Base-by-base conservation (phyloP, 1,140 invertebrate genomes). In the Drosophila willistoni region DNA sequence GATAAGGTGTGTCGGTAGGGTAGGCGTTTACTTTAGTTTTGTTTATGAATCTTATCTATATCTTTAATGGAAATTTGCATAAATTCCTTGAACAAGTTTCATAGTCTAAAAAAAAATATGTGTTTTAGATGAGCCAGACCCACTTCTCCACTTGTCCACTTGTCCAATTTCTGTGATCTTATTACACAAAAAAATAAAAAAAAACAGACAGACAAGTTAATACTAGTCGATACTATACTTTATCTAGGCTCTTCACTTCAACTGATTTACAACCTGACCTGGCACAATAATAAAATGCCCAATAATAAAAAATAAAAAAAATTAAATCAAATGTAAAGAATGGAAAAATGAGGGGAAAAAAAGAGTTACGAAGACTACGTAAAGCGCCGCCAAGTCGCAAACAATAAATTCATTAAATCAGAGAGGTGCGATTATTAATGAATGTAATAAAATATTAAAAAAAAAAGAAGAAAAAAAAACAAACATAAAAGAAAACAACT, bases 221-320 rank as follows among this genome's bases (percentile, higher is more conserved):
- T 12, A 39, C 36, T 13, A 12, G 3, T 39, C 36, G 36, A 39
- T 39, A 12, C 17, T 5, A 22, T 51, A 12, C 44, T 51, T 51
- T 51, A 51, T 51, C 44, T 51, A 51, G 19, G 44, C 44, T 51
- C 19, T 51, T 51, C 44, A 51, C 61, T 51, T 14, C 29, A 19
- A 51, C 60, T 83, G 77, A 87, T 87, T 87, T 87, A 87, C 68
- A 73, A 83, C 83, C 79, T 87, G 83, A 87, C 83, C 83, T 87
- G 77, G 51, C 70, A 79, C 77, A 87, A 87, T 87, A 87, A 77
- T 65, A 47, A 60, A 22, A 22, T 47, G 9, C 36, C 29, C 5
- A 29, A 22, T 22, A 9, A 51, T 22, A 51, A 22, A 51, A 19
- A 29, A 6, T 7, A 29, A 29, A 29, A 6, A 29, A 29, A 29